Conservation (phyloP, 2,797 vertebrate species). For the Lophura swinhoii region DNA sequence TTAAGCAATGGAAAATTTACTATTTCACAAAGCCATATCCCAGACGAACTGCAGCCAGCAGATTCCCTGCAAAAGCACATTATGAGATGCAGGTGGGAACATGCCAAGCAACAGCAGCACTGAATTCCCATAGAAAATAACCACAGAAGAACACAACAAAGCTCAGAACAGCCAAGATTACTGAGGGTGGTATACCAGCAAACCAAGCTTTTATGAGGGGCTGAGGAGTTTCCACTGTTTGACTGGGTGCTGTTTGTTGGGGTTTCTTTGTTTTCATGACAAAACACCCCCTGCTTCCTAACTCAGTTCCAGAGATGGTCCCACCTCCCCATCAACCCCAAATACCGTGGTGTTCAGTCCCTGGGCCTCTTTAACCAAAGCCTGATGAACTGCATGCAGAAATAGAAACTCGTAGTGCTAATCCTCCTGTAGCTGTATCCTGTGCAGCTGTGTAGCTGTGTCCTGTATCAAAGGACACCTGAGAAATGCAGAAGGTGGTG, state of each 20-base stretch:
- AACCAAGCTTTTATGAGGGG: neutral
- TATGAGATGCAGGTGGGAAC: neutral
- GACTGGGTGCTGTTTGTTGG: neutral
- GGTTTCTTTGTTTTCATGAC: neutral
- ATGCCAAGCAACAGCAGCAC: neutral
- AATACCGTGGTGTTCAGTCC: neutral
- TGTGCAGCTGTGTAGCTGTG: too few species aligned
- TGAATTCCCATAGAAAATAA: neutral
- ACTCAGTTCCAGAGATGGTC: neutral
- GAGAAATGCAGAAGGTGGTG: neutral
- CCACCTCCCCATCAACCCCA: neutral
- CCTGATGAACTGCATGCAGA: neutral
- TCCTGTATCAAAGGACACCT: neutral
- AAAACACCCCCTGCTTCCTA: neutral
- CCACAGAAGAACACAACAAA: neutral
- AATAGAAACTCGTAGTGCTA: neutral
- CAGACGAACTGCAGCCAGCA: neutral
- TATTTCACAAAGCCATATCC: constrained; percentile 47
- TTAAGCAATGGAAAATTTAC: constrained; percentile 59
- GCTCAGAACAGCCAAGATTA: neutral
- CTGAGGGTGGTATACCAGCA: neutral
- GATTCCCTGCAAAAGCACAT: neutral
- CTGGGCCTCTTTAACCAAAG: neutral
- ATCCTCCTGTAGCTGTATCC: neutral
- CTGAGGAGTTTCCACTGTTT: neutral